These are phyloP conservation scores for Rotaria socialis DNA, from an alignment of 2,888 invertebrate species.

Conservation along the genomic window DNA sequence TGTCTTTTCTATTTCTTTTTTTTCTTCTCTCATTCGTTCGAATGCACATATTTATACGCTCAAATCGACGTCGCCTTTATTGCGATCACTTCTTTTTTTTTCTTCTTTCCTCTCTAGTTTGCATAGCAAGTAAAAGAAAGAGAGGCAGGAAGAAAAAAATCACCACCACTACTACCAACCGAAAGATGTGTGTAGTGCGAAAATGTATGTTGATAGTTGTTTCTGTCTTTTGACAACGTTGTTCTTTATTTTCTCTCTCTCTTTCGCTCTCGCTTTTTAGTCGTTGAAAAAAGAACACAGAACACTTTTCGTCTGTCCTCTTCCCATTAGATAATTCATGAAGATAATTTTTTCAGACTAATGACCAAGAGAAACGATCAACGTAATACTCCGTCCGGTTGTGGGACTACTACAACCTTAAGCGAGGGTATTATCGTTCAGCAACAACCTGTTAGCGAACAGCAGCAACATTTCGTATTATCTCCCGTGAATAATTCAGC, in stretches of 20 bases:
- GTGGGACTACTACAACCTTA: neutral
- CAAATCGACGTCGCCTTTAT: neutral
- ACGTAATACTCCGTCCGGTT: neutral
- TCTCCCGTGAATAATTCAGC: constrained; percentile 13
- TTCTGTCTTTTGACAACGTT: constrained; percentile 25
- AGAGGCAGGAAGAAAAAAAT: constrained; percentile 3
- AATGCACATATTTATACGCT: neutral
- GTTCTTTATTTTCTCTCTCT: constrained; percentile 10
- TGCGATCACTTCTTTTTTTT: constrained; percentile 23
- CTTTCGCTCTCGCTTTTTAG: neutral
- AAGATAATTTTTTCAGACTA: neutral
- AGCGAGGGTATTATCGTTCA: neutral
- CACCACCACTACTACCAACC: neutral
- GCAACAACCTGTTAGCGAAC: neutral
- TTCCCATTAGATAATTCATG: neutral
- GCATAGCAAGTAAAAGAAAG: neutral
- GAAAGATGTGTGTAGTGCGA: neutral
- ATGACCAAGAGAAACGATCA: constrained; percentile 33
- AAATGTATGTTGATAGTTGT: constrained; percentile 8
- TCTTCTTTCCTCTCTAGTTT: neutral
- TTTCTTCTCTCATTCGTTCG: neutral
- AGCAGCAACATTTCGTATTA: neutral
- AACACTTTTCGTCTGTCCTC: neutral
- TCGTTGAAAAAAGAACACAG: neutral
- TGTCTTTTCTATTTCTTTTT: neutral